Evolutionary conservation across 2,113 vertebrate genomes (phyloP).

Genomic region (Zosterops lateralis): DNA sequence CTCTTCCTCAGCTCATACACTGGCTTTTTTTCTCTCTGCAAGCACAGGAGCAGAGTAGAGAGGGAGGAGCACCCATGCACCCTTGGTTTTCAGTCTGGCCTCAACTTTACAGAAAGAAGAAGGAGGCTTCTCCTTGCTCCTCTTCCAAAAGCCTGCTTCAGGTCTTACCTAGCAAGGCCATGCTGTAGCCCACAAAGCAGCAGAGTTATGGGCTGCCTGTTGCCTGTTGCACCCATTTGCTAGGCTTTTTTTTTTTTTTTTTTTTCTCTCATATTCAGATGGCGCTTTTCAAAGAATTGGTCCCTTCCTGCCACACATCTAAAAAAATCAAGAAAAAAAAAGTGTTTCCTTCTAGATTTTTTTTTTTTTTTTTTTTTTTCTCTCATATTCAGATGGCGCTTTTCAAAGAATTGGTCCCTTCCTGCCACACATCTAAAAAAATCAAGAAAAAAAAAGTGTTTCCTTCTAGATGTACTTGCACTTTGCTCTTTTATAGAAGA

Average conservation of each 20-base stretch:
- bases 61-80: neutral
- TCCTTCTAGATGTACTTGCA: neutral
- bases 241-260: neutral
- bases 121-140: neutral
- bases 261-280: neutral
- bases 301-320: neutral
- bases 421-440: neutral
- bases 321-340: neutral
- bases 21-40: neutral
- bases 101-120: neutral
- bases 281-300: neutral
- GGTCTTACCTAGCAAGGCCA: neutral
- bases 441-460: rapidly evolving
- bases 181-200: neutral
- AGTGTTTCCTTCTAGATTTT: neutral
- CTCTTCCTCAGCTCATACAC: neutral
- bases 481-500: neutral
- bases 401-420: neutral
- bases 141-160: neutral
- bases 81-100: neutral
- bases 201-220: neutral
- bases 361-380: too few species aligned
- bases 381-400: neutral
- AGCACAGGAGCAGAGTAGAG: neutral
- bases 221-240: neutral